These are phyloP conservation scores for Seladonia tumulorum DNA, from an alignment of 2,888 invertebrate genomes.

Conservation along the genomic window DNA sequence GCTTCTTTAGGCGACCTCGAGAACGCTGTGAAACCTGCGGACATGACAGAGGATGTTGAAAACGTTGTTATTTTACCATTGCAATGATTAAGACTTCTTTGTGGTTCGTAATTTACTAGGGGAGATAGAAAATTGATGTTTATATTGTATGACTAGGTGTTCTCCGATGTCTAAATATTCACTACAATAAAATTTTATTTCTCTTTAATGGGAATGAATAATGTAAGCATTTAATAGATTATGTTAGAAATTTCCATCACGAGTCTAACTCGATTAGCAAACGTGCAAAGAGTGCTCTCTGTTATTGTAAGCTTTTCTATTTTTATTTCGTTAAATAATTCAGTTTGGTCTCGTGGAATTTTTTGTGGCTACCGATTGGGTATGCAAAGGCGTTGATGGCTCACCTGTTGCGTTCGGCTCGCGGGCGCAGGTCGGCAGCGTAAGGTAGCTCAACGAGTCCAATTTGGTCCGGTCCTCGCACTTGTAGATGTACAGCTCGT, in stretches of 20 bases:
- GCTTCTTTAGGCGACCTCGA: conserved; percentile 93
- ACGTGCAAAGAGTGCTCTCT: too few species aligned
- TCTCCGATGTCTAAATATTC: too few species aligned
- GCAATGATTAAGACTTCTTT: too few species aligned
- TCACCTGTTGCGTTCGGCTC: conserved; percentile 73
- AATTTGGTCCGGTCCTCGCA: conserved; percentile 93
- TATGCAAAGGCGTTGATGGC: background rate
- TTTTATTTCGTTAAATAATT: background rate
- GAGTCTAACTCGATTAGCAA: too few species aligned
- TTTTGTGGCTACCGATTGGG: background rate
- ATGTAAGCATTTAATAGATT: too few species aligned
- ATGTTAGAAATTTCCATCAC: too few species aligned
- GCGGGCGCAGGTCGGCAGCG: conserved; percentile 82
- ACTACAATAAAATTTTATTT: too few species aligned
- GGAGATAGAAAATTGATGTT: too few species aligned
- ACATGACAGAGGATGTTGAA: background rate
- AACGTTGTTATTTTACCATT: background rate
- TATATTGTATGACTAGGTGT: too few species aligned
- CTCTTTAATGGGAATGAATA: too few species aligned
- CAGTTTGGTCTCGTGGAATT: background rate
- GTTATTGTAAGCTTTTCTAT: background rate
- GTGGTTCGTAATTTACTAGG: too few species aligned
- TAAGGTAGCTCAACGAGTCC: conserved; percentile 86
- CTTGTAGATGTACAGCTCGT: conserved; percentile 96
- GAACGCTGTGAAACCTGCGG: conserved; percentile 84